These are phyloP conservation scores for Sinodicranocentrus sp. DNA, from an alignment of 2,888 invertebrate species.

Conservation along the genomic window DNA sequence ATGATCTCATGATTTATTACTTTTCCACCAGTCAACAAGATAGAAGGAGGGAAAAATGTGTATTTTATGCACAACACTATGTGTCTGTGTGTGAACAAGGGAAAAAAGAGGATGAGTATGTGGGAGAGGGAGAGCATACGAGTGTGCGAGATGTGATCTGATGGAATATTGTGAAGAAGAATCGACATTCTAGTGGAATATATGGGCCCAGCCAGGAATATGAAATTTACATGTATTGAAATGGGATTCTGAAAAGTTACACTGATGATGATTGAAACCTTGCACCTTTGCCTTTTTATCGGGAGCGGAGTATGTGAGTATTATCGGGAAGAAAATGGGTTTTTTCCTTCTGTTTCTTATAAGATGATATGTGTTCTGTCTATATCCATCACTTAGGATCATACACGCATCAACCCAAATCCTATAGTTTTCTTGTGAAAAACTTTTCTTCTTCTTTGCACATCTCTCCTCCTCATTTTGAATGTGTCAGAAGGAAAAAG, in stretches of 20 bases:
- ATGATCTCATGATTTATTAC: constrained; percentile 67
- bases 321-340: no score
- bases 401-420: no score
- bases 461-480: constrained; percentile 18
- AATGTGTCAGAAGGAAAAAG: constrained; percentile 41
- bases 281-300: constrained; percentile 35
- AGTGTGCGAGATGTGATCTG: no score
- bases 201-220: neutral
- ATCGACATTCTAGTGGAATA: neutral
- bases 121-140: no score
- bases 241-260: constrained; percentile 1
- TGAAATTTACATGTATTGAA: constrained; percentile 11
- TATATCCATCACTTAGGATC: no score
- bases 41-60: constrained; percentile 12
- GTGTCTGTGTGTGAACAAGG: constrained; percentile 10
- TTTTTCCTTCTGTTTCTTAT: no score
- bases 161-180: no score
- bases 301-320: no score
- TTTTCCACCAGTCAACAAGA: constrained; percentile 62
- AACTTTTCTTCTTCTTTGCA: neutral
- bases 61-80: constrained; percentile 18
- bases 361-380: no score
- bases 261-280: constrained; percentile 47
- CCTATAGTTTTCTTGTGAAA: no score
- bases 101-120: neutral